Conservation (phyloP, 2,113 vertebrate genomes). For the Sialia sialis region DNA sequence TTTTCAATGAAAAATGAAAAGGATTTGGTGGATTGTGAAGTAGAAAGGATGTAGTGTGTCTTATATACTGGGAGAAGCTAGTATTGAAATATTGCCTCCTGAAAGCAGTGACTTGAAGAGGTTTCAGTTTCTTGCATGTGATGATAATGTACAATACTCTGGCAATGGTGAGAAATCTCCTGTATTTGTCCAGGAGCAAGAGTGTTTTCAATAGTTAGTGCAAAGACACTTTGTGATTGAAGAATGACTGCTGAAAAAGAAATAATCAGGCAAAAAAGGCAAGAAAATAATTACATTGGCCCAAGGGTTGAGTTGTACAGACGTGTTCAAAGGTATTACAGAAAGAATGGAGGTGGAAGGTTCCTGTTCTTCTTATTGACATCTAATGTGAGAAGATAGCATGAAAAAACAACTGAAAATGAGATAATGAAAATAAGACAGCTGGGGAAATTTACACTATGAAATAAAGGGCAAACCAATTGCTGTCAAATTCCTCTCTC, state of each 20-base stretch:
- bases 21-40: conserved; percentile 13
- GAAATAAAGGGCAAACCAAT: neutral
- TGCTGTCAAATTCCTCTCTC: fast-evolving
- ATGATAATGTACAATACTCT: neutral
- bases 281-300: neutral
- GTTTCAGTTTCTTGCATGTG: neutral
- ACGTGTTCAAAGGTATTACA: neutral
- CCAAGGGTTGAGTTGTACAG: neutral
- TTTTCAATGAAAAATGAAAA: conserved; percentile 24
- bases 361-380: neutral
- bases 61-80: neutral
- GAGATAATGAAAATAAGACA: neutral
- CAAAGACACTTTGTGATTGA: neutral
- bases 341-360: neutral
- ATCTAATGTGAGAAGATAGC: neutral
- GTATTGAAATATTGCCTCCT: neutral
- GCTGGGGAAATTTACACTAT: neutral
- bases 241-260: neutral
- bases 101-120: neutral
- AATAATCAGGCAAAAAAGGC: neutral
- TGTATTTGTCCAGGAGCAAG: neutral
- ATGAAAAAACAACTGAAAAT: neutral
- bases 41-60: conserved; percentile 7
- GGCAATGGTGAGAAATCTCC: neutral
- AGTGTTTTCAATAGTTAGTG: neutral